Conservation (phyloP, 2,888 invertebrate genomes). For the Acanthacorydalis orientalis region DNA sequence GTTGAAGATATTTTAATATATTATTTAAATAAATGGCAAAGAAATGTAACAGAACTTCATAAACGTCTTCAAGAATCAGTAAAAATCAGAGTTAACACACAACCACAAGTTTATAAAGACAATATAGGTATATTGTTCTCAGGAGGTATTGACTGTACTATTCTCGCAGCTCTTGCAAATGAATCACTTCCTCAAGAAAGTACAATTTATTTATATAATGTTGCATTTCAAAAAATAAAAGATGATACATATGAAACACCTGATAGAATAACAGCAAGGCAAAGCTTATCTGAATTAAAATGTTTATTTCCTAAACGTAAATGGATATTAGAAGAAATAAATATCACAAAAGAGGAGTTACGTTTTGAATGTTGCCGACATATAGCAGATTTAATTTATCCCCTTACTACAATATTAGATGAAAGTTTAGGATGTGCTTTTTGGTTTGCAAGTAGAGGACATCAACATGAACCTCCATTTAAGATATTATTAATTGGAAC, state of each 20-base stretch:
- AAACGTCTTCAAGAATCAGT: constrained; percentile 39
- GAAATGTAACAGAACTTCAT: constrained; percentile 30
- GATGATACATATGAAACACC: constrained; percentile 47
- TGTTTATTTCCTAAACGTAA: constrained; percentile 48
- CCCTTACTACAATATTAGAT: constrained; percentile 76
- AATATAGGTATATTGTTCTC: constrained; percentile 78
- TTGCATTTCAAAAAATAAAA: constrained; percentile 58
- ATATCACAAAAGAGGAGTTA: constrained; percentile 52
- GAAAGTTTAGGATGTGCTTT: constrained; percentile 92
- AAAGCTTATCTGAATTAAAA: constrained; percentile 51
- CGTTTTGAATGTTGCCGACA: constrained; percentile 31
- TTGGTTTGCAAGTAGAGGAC: constrained; percentile 86
- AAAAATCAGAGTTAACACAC: constrained; percentile 36
- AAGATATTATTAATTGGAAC: constrained; percentile 74
- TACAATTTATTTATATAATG: constrained; percentile 82
- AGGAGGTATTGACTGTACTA: constrained; percentile 91
- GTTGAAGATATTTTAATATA: neutral
- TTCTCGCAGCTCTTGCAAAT: constrained; percentile 66
- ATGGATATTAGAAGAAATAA: constrained; percentile 75
- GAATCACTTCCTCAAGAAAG: constrained; percentile 44
- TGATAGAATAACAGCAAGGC: constrained; percentile 63
- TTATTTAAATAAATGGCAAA: constrained; percentile 14
- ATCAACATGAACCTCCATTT: constrained; percentile 10
- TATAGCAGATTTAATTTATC: constrained; percentile 68
- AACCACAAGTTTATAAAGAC: constrained; percentile 42